Evolutionary conservation across 37 sponge, comb jelly and placozoan genomes (phyloP).

Genomic region (Aplysina aerophoba): DNA sequence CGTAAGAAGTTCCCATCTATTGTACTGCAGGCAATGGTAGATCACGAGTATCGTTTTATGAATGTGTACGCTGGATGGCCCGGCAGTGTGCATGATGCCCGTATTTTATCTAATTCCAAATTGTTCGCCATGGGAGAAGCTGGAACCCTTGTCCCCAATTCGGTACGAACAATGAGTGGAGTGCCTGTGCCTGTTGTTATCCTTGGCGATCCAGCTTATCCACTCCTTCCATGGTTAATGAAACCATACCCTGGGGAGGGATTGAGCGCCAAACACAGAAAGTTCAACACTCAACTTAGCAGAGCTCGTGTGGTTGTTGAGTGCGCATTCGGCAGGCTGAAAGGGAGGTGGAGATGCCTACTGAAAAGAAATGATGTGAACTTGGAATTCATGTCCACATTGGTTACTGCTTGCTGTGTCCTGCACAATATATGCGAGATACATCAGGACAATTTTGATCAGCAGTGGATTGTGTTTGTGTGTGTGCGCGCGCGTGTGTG

Average conservation of each 20-base stretch:
- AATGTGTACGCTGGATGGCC: not conserved
- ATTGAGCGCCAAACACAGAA: not conserved
- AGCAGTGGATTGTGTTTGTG: not conserved
- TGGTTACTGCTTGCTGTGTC: not conserved
- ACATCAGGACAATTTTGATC: not conserved
- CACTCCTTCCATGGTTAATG: not conserved
- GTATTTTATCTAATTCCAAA: not conserved
- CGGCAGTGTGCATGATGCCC: slow-evolving; percentile 14
- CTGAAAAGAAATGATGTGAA: slow-evolving; percentile 2
- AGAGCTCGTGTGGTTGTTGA: slow-evolving; percentile 25
- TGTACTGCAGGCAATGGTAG: not conserved
- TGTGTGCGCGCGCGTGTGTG: too few relatives aligned
- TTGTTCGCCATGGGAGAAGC: not conserved
- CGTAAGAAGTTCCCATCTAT: not conserved
- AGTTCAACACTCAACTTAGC: slow-evolving; percentile 5
- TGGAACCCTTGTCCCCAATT: not conserved
- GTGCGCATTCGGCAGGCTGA: slow-evolving; percentile 19
- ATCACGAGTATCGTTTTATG: not conserved
- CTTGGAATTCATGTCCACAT: not conserved
- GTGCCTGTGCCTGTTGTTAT: not conserved
- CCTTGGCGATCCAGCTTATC: slow-evolving; percentile 10
- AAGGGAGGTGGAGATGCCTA: slow-evolving; percentile 7
- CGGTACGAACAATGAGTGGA: not conserved
- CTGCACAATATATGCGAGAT: slow-evolving; percentile 30
- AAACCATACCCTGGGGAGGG: not conserved